phyloP scores from a whole-genome alignment of 2,797 vertebrate species.

The Platyrinchus mystaceus region DNA sequence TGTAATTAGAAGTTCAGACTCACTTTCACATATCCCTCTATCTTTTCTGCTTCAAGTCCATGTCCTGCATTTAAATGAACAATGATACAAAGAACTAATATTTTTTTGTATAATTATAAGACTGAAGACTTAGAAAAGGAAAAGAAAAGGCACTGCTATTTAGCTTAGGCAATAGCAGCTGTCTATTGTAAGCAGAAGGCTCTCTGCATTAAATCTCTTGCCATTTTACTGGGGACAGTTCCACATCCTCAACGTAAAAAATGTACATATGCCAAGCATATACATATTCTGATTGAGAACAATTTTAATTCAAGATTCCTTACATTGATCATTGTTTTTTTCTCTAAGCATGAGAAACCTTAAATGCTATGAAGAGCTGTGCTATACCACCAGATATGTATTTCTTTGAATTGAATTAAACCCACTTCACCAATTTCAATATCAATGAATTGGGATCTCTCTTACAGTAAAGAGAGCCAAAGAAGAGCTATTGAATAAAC shows the following conservation, averaged over 20 bases:
- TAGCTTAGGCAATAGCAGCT: not conserved
- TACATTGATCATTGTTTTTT: not conserved
- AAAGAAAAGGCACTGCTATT: not conserved
- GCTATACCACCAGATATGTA: not conserved
- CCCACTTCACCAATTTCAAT: not conserved
- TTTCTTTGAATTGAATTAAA: not conserved
- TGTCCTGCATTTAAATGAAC: constrained; percentile 60
- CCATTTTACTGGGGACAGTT: not conserved
- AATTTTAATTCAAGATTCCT: not conserved
- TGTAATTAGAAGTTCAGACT: constrained; percentile 56
- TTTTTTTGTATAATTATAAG: constrained; percentile 18
- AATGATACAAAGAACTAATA: constrained; percentile 37
- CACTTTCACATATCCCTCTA: constrained; percentile 38
- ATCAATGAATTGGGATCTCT: not conserved
- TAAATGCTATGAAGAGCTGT: not conserved
- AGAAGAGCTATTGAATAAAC: constrained; percentile 3
- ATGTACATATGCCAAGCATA: not conserved
- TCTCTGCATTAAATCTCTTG: not conserved
- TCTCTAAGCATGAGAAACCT: not conserved
- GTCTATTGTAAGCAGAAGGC: not conserved
- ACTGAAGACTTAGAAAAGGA: not conserved
- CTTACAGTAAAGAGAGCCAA: not conserved
- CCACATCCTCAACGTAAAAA: not conserved
- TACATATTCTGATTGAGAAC: not conserved
- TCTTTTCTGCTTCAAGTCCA: constrained; percentile 34